These are phyloP conservation scores for Xylocampa areola DNA, from an alignment of 2,888 invertebrate species.

Conservation along the genomic window DNA sequence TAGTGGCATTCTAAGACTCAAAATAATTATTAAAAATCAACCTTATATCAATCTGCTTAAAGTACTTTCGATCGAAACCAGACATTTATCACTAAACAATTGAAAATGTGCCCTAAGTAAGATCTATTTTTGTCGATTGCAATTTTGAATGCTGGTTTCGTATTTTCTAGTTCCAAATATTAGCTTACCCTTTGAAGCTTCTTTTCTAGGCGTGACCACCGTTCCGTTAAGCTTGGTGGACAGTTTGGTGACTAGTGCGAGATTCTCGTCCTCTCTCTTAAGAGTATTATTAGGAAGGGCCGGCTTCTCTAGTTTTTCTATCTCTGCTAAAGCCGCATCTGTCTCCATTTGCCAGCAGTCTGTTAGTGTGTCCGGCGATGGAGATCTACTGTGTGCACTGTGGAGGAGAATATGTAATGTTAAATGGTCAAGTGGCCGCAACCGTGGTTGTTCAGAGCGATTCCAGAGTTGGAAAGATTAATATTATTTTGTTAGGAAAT, in stretches of 20 bases:
- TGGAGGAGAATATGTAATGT: neutral
- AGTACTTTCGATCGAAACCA: too few relatives aligned
- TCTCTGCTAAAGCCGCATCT: slow-evolving; percentile 66
- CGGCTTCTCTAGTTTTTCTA: slow-evolving; percentile 67
- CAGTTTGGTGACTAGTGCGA: slow-evolving; percentile 63
- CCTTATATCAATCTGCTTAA: too few relatives aligned
- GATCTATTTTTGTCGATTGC: too few relatives aligned
- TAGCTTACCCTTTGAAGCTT: slow-evolving; percentile 71
- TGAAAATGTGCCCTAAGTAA: too few relatives aligned
- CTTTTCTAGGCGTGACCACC: slow-evolving; percentile 73
- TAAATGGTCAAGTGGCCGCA: too few relatives aligned
- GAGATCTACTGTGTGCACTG: slow-evolving; percentile 77
- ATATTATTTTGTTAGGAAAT: too few relatives aligned
- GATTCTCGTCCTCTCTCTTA: slow-evolving; percentile 51
- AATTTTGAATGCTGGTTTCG: too few relatives aligned
- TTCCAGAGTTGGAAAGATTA: too few relatives aligned
- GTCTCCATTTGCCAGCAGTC: slow-evolving; percentile 83
- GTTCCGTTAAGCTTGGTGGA: slow-evolving; percentile 78
- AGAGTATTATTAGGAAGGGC: slow-evolving; percentile 28
- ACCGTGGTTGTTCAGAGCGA: too few relatives aligned
- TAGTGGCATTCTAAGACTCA: too few relatives aligned
- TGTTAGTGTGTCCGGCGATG: slow-evolving; percentile 71
- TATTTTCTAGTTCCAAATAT: neutral
- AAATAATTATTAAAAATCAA: too few relatives aligned
- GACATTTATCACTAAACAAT: too few relatives aligned